Evolutionary conservation across 1,140 invertebrate species (phyloP).

Genomic region (Drosophila tropicalis): DNA sequence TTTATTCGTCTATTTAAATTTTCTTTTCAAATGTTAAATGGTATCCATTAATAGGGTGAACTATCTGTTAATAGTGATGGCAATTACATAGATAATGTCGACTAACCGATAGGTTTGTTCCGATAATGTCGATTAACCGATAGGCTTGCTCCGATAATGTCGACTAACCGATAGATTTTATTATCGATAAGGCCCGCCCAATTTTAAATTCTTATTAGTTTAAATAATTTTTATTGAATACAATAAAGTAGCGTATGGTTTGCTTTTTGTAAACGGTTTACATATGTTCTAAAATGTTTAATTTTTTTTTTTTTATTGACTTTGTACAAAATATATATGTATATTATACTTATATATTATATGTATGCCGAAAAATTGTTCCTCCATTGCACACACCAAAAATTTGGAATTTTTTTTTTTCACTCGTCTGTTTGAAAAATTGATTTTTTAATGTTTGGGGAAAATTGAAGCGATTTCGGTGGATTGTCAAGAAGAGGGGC

Average conservation of each 20-base stretch:
- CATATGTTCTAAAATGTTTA: conserved; percentile 67
- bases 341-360: conserved; percentile 38
- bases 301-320: conserved; percentile 40
- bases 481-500: conserved; percentile 62
- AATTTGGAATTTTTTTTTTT: conserved; percentile 50
- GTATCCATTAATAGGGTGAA: conserved; percentile 3
- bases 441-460: conserved; percentile 22
- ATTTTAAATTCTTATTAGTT: conserved; percentile 47
- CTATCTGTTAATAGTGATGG: conserved; percentile 5
- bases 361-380: conserved; percentile 80
- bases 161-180: no score
- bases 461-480: conserved; percentile 56
- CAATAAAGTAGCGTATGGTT: conserved; percentile 77
- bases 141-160: no score
- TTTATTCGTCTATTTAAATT: not conserved
- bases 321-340: conserved; percentile 76
- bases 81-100: no score
- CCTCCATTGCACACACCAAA: conserved; percentile 64
- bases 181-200: not conserved
- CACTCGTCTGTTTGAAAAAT: conserved; percentile 59
- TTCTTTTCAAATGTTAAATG: not conserved
- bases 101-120: no score
- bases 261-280: conserved; percentile 59
- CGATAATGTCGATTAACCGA: no score
- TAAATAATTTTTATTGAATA: conserved; percentile 76